Conservation (phyloP, 1,140 invertebrate genomes). For the Lepidurus couesii region DNA sequence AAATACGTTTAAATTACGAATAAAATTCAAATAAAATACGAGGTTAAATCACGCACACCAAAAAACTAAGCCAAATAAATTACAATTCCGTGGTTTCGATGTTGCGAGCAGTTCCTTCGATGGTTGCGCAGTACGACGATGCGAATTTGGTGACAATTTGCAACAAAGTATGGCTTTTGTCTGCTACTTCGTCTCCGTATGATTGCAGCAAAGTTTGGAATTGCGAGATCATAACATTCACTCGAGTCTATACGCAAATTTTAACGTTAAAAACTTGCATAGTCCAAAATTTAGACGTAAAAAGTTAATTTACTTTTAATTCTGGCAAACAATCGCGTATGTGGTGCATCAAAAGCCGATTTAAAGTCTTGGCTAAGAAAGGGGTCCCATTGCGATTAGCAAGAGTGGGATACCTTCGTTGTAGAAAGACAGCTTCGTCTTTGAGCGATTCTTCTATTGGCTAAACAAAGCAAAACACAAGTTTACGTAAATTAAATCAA, state of each 20-base stretch:
- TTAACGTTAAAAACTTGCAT: not conserved
- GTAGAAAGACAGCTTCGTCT: slow-evolving; percentile 88
- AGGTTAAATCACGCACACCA: not conserved
- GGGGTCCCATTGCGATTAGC: slow-evolving; percentile 94
- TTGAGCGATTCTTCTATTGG: slow-evolving; percentile 76
- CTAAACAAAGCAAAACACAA: slow-evolving; percentile 40
- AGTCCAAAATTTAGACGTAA: not conserved
- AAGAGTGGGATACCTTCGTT: slow-evolving; percentile 94
- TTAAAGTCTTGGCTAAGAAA: slow-evolving; percentile 94
- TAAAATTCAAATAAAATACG: too few species aligned
- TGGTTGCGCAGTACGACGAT: slow-evolving; percentile 94
- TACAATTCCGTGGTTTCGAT: slow-evolving; percentile 93
- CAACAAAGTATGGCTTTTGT: slow-evolving; percentile 90
- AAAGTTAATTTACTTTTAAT: slow-evolving; percentile 62
- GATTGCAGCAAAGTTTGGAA: slow-evolving; percentile 92
- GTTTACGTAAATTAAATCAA: not conserved
- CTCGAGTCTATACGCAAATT: slow-evolving; percentile 64
- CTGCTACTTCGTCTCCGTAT: slow-evolving; percentile 93
- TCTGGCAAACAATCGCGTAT: slow-evolving; percentile 97
- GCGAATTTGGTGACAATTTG: slow-evolving; percentile 99
- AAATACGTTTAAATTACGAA: too few species aligned
- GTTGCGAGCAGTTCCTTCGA: slow-evolving; percentile 94
- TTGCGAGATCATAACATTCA: slow-evolving; percentile 95
- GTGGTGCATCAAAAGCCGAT: slow-evolving; percentile 96
- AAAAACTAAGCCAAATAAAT: not conserved